Percentiles rank a stretch among this genome's conserved stretches.
Evolutionary conservation across 2,888 invertebrate genomes (phyloP).

Genomic region (Euspilapteryx auroguttella): DNA sequence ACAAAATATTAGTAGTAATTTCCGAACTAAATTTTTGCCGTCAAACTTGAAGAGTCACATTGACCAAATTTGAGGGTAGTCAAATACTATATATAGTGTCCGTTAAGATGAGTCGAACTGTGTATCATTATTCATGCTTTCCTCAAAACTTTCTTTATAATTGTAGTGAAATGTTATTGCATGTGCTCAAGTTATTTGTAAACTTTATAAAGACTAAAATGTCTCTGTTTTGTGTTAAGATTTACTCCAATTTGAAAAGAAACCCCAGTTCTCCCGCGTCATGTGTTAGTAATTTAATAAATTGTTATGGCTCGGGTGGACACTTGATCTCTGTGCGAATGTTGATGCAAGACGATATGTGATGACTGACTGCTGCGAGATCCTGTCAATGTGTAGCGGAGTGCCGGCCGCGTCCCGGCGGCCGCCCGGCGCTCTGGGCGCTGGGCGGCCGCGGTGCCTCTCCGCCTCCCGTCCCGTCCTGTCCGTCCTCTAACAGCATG

Average conservation of each 20-base stretch:
- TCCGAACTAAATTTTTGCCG: too few relatives aligned
- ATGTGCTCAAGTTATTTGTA: conserved; percentile 32
- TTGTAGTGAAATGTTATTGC: conserved; percentile 41
- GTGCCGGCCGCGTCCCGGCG: conserved; percentile 13
- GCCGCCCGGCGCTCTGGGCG: too few relatives aligned
- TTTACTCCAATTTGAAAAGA: conserved; percentile 23
- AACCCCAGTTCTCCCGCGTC: conserved; percentile 14
- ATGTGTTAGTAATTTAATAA: conserved; percentile 22
- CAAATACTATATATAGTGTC: too few relatives aligned
- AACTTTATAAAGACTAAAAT: conserved; percentile 32
- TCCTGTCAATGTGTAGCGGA: too few relatives aligned
- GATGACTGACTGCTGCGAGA: conserved; percentile 10
- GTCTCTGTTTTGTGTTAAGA: conserved; percentile 29
- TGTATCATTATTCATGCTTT: too few relatives aligned
- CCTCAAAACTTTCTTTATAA: too few relatives aligned
- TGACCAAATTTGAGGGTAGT: too few relatives aligned
- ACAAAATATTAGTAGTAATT: too few relatives aligned
- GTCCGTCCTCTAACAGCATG: conserved; percentile 57
- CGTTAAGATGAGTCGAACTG: too few relatives aligned
- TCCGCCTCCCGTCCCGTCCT: conserved; percentile 31
- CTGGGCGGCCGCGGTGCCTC: too few relatives aligned
- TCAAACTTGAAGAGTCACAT: too few relatives aligned
- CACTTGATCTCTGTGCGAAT: conserved; percentile 26
- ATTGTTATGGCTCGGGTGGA: conserved; percentile 31
- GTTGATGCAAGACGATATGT: conserved; percentile 10